Base-by-base conservation (phyloP, 2,113 vertebrate species). In the Aphyosemion australe region DNA sequence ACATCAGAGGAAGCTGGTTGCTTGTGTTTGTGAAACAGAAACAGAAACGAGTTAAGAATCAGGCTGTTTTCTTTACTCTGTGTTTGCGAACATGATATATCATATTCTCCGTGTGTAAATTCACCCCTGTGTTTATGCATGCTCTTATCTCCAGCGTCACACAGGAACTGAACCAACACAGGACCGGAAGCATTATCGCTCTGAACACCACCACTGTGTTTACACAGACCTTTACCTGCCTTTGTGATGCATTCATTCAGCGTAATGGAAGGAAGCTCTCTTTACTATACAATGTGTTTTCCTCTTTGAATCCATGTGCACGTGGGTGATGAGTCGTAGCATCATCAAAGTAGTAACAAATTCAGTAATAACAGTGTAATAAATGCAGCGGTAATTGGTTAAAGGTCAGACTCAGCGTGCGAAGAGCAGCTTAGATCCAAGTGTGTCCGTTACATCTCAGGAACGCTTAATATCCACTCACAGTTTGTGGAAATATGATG, bases 121-220 rank as follows among this genome's bases (percentile, higher is more conserved):
- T 18, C 68, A 41, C 39, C 51, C 20, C 61, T 51, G 68, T 66
- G 57, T 85, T 63, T 71, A 48, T 51, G 45, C 59, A 72, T 63
- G 52, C 21, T 56, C 82, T 91, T 89, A 91, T 91, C 89, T 81
- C 26, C 47, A 54, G 79, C 18, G 64, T 85, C 73, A 78, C 84
- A 89, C 84, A 80, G 84, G 76, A 83, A 84, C 82, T 86, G 55
- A 87, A 83, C 84, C 80, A 88, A 91, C 84, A 91, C 41, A 66
- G 19, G 34, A 83, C 62, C 72, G 63, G 76, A 88, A 80, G 74
- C 84, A 84, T 89, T 89, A 91, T 91, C 89, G 45, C 61, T 58
- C 42, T 43, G 14, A 73, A 79, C 86, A 55, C 80, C 74, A 64
- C 61, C 80, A 59, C 50, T n/a, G 58, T 89, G 82, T 89, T 87